Conservation (phyloP, 2,113 vertebrate species). For the Orientallactaga bullata region DNA sequence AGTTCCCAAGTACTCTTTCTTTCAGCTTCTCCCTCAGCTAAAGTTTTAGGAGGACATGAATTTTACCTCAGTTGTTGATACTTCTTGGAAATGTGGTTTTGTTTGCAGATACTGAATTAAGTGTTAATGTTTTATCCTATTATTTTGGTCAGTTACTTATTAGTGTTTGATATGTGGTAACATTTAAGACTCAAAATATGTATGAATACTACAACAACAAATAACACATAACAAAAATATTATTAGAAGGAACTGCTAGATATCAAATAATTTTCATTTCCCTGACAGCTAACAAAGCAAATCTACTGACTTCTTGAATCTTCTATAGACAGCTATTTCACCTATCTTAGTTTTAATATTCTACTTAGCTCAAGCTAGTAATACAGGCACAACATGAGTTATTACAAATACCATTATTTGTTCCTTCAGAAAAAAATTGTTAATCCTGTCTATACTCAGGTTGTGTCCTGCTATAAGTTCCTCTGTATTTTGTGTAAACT, state of each 20-base stretch:
- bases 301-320: neutral
- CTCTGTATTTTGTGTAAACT: too few species aligned
- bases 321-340: neutral
- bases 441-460: too few species aligned
- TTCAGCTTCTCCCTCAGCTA: neutral
- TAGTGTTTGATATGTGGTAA: neutral
- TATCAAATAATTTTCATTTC: neutral
- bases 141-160: neutral
- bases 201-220: neutral
- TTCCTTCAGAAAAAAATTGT: too few species aligned
- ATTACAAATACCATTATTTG: neutral
- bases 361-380: neutral
- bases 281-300: neutral
- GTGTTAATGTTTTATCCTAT: neutral
- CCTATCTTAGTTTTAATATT: neutral
- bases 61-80: neutral
- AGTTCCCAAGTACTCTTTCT: too few species aligned
- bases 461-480: too few species aligned
- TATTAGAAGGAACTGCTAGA: neutral
- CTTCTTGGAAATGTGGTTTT: neutral
- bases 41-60: conserved; percentile 11
- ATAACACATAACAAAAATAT: conserved; percentile 17
- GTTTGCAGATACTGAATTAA: neutral
- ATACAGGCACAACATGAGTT: neutral
- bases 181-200: neutral